These are phyloP conservation scores for Vesta saturnalis DNA, from an alignment of 2,888 invertebrate species.

Conservation along the genomic window DNA sequence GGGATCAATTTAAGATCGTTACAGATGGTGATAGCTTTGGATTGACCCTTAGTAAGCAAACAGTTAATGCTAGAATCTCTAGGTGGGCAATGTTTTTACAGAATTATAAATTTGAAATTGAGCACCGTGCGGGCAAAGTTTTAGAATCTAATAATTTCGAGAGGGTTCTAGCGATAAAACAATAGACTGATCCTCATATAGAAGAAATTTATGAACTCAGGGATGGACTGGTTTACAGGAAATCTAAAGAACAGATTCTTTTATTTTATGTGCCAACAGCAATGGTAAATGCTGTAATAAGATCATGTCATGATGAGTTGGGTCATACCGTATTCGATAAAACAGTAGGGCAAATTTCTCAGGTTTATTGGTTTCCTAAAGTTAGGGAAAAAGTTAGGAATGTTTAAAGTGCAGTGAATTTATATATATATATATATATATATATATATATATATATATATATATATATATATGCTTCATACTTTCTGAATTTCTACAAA, in stretches of 20 bases:
- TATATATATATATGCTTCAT: no score
- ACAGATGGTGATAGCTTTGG: neutral
- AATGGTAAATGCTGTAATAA: neutral
- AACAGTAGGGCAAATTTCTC: neutral
- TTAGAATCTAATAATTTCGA: neutral
- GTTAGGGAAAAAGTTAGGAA: neutral
- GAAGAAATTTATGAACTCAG: neutral
- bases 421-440: no score
- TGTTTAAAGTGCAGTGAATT: neutral
- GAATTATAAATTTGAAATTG: neutral
- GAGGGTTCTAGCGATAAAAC: neutral
- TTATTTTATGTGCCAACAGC: neutral
- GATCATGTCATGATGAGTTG: neutral
- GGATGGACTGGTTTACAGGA: neutral
- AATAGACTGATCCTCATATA: neutral
- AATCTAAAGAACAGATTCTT: neutral
- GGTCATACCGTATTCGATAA: neutral
- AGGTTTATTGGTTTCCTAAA: neutral
- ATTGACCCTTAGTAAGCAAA: neutral
- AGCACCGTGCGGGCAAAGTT: neutral
- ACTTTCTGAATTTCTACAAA: no score
- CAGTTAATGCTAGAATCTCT: no score
- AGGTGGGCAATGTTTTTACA: no score
- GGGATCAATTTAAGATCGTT: no score
- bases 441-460: no score